Evolutionary conservation across 1,140 invertebrate genomes (phyloP), one percentile per base, ranked within the genome.

Genomic region (Gryon sp.): DNA sequence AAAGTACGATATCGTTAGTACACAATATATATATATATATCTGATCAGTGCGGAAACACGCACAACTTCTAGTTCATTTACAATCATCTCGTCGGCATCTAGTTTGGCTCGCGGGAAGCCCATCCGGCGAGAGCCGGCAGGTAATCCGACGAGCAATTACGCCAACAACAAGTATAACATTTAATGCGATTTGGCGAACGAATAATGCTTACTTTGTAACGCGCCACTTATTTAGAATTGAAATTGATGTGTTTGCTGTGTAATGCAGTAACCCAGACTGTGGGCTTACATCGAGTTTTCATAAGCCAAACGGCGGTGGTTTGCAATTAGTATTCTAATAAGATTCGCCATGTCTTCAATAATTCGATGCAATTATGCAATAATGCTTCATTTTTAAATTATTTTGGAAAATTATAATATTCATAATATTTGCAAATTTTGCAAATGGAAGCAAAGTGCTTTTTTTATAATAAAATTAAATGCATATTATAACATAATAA

Each of bases 101-200:
- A 22, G 50, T 59, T 59, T 59, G 41, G 52, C 40, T 30, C 34
- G 12, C 52, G n/a, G 18, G 18, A 45, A 55, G 55, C 18, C 15
- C 32, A 40, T 68, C 52, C n/a, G n/a, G n/a, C n/a, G n/a, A n/a
- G n/a, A n/a, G n/a, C n/a, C n/a, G n/a, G n/a, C n/a, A 38, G 19
- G 32, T 48, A 48, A 57, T 57, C 40, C 20, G 24, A 57, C 16
- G 41, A 40, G 11, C 28, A 41, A 69, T 59, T 59, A 68, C 32
- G 28, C 11, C 26, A 15, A 4, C 48, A 24, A 45, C 45, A 50
- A 34, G 26, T 50, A 59, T 32, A 59, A 68, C 50, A 53, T 68
- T 57, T 68, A 68, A 57, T 48, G 32, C 16, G 62, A 28, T 48
- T 55, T 66, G 53, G 20, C 45, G 41, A 36, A 55, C 26, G 57